phyloP scores from a whole-genome alignment of 2,113 vertebrate genomes.

The Scomber colias region DNA sequence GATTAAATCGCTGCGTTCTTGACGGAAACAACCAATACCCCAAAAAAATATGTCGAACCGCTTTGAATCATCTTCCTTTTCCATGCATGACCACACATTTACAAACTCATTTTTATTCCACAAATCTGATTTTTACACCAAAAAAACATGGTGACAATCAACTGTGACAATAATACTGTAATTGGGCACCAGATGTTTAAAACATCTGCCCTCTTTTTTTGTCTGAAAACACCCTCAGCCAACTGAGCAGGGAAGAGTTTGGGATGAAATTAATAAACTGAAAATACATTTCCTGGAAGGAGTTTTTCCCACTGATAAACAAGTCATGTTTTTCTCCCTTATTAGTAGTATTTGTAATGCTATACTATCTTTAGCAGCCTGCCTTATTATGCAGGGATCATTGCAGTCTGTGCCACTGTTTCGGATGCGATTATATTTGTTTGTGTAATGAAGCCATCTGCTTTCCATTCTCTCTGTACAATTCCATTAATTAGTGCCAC shows the following conservation, averaged over 20 bases:
- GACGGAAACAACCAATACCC: not conserved
- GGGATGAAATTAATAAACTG: constrained; percentile 25
- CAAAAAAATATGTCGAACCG: not conserved
- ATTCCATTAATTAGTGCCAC: constrained; percentile 83
- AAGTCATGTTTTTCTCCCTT: constrained; percentile 27
- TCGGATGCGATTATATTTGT: constrained; percentile 78
- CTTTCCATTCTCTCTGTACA: constrained; percentile 79
- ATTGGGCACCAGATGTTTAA: constrained; percentile 50
- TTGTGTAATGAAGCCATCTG: constrained; percentile 83
- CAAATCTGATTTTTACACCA: not conserved
- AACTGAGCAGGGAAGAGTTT: constrained; percentile 26
- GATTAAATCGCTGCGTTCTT: constrained; percentile 22
- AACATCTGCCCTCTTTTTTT: constrained; percentile 46
- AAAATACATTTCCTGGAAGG: constrained; percentile 41
- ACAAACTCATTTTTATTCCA: not conserved
- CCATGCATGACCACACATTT: not conserved
- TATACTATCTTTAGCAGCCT: constrained; percentile 55
- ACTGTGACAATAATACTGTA: constrained; percentile 44
- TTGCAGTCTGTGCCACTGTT: constrained; percentile 65
- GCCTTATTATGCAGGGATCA: constrained; percentile 59
- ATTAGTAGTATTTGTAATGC: constrained; percentile 46
- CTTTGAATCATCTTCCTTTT: not conserved
- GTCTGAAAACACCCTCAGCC: constrained; percentile 17
- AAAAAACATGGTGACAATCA: constrained; percentile 26
- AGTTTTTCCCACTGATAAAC: constrained; percentile 34